Evolutionary conservation across 2,888 invertebrate genomes (phyloP), one percentile per base, ranked within the genome.

Genomic region (Drosophila recens): DNA sequence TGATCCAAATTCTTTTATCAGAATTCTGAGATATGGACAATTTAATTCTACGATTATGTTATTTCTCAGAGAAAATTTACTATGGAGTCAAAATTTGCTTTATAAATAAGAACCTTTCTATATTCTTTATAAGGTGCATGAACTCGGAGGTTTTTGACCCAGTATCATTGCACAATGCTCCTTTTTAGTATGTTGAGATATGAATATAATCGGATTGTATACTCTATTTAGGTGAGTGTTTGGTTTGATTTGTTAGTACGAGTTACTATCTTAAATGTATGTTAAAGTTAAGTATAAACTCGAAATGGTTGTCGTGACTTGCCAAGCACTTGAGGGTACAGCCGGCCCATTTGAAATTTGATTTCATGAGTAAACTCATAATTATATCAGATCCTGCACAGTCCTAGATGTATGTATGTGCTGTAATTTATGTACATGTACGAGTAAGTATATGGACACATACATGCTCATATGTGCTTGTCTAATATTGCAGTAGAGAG

Each of bases 321-420:
- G 51, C 52, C 23, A 46, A 49, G 38, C 56, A 64, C 67, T 52
- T 46, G 51, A 64, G 33, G 33, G 23, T 27, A 34, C n/a, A 49
- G 49, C 34, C 57, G 58, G 58, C 38, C 45, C 20, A 53, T 75
- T 75, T 53, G 48, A 66, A 75, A 66, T 73, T 56, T 30, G 62
- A 59, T 65, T 76, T 63, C 59, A 72, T 70, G 61, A 67, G 65
- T 58, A 73, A 82, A 74, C 71, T 78, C 70, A 78, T 84, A 75
- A 84, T 84, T 80, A 84, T 69, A 52, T 73, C 58, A 73, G 71
- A 76, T 69, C 58, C 66, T 45, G 73, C 42, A 64, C 27, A 54
- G 52, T 52, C 43, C 49, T 52, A 46, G 49, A 58, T n/a, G 38
- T 23, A 46, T 52, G 46, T 52, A 58, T n/a, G 30, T 38, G 8